A percentile compares a stretch with the other conserved stretches of the same genome.
Evolutionary conservation across 2,113 vertebrate genomes (phyloP).

Genomic region (Equus przewalskii): DNA sequence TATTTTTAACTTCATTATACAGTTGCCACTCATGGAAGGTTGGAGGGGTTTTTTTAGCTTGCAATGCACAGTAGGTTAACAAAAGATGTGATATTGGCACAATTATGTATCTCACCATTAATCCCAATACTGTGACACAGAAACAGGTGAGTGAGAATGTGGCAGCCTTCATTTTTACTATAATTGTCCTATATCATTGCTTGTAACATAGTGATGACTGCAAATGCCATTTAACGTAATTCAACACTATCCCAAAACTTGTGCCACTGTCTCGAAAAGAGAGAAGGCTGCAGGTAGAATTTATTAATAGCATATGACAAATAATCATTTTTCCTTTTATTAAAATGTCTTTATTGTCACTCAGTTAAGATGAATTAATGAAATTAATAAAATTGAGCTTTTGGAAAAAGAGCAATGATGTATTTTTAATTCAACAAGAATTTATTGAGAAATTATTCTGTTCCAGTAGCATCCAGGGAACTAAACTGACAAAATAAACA

Average conservation of each 20-base stretch:
- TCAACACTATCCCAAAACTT: neutral
- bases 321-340: neutral
- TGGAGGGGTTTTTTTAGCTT: neutral
- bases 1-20: constrained; percentile 21
- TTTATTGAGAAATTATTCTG: neutral
- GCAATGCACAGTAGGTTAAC: neutral
- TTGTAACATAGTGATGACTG: neutral
- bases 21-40: neutral
- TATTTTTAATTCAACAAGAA: neutral
- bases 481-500: neutral
- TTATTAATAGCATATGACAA: neutral
- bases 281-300: neutral
- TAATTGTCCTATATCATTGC: constrained; percentile 22
- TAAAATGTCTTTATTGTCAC: neutral
- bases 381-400: neutral
- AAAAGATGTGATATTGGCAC: neutral
- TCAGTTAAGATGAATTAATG: neutral
- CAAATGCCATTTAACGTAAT: constrained; percentile 32
- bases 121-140: neutral
- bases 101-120: neutral
- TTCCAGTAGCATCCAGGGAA: neutral
- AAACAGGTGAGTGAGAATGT: neutral
- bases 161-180: constrained; percentile 37
- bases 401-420: neutral
- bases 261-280: neutral